Conservation (phyloP, 2,797 vertebrate species). For the Hozukius guyotensis region DNA sequence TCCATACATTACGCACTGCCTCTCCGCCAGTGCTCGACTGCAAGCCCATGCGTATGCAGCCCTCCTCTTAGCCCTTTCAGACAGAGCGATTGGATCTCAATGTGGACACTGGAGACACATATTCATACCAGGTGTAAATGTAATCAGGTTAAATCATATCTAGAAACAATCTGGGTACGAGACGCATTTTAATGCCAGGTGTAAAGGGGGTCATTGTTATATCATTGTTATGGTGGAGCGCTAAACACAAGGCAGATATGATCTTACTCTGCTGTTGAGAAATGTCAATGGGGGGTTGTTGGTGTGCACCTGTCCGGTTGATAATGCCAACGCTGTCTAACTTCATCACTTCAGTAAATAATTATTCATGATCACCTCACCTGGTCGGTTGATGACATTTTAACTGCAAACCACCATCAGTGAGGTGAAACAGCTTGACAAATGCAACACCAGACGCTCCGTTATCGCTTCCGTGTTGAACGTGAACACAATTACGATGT, state of each 20-base stretch:
- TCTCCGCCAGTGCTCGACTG: too few species aligned
- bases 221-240: background rate
- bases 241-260: background rate
- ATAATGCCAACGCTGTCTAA: conserved; percentile 20
- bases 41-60: too few species aligned
- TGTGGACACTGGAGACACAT: too few species aligned
- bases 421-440: conserved; percentile 11
- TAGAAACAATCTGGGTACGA: background rate
- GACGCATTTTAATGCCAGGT: background rate
- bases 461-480: background rate
- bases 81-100: too few species aligned
- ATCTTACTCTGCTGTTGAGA: conserved; percentile 16
- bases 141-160: background rate
- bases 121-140: background rate
- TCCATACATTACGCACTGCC: too few species aligned
- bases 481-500: background rate
- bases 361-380: conserved; percentile 24
- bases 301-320: conserved; percentile 9
- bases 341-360: conserved; percentile 9
- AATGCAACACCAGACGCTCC: background rate
- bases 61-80: too few species aligned
- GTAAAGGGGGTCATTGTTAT: background rate
- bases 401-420: background rate
- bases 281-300: conserved; percentile 17
- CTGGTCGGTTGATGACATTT: conserved; percentile 27